Evolutionary conservation across 1,140 invertebrate genomes (phyloP), one percentile per base, ranked within the genome.

Genomic region (Harpegnathos saltator): DNA sequence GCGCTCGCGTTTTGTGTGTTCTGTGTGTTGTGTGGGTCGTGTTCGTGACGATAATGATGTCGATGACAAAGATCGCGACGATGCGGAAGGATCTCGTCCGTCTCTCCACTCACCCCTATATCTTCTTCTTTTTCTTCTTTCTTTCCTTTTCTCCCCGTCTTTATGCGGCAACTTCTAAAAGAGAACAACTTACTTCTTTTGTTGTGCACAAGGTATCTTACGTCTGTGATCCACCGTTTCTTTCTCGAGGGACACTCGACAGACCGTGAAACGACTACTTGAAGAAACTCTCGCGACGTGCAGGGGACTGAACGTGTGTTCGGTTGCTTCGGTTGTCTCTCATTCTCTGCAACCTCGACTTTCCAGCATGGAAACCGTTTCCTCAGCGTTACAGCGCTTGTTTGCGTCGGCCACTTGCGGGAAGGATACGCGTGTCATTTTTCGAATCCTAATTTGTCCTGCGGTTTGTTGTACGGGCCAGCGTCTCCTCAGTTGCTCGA

Each of bases 1-100:
- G 29, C 71, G 48, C 50, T n/a, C 63, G 59, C 48, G 26, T 87
- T 52, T 54, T 61, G 58, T 66, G 11, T 73, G 44, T 71, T 26
- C 26, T 52, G 59, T 26, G 17, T 24, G 5, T 3, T 15, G 26
- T 81, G n/a, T 82, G 71, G n/a, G 17, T 63, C 29, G 48, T 82
- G 48, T 77, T 29, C 29, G 58, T 17, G 62, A 29, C 22, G 22
- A 33, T 44, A 26, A 52, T 52, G 69, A 15, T 22, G 24, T 22
- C 29, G 38, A 50, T 50, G 78, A 33, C 38, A 9, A 44, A 44
- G 38, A 11, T 44, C 38, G 38, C 38, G 38, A 44, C 44, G 69
- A 72, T 48, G 38, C 52, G 74, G 26, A 78, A 56, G 33, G 33
- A 73, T 15, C 54, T 58, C 7, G 12, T 62, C 15, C 38, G 15